Evolutionary conservation across 2,888 invertebrate genomes (phyloP), one percentile per base, ranked within the genome.

Genomic region (Eupsilia transversa): DNA sequence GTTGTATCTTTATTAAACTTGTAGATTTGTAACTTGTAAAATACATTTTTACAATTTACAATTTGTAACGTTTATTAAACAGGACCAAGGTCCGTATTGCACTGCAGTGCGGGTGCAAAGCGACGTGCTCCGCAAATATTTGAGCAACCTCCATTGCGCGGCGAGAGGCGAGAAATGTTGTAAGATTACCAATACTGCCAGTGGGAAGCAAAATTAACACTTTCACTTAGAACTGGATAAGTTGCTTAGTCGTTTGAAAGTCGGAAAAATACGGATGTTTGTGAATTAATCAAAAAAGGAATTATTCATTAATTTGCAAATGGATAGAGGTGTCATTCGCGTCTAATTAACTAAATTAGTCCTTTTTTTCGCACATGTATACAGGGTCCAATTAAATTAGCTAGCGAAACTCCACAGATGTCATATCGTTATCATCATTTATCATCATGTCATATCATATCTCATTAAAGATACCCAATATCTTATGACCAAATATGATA

Each of bases 81-180:
- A 14, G 9, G 35, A 46, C 30, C 12, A n/a, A 60, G 46, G 65
- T 41, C 27, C 49, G 57, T 52, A 46, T 65, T 60, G 54, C 65
- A 4, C 17, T 41, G 67, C 69, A 35, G 56, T 46, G 54, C 14
- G 23, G 23, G 57, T 35, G 79, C 54, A 33, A 57, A 38, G 70
- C 52, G 46, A 27, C 68, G 77, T 33, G 66, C 66, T 52, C 54
- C 43, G 61, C 82, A 63, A 80, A 81, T 81, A 77, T 80, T 81
- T 81, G 77, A 57, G 57, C 61, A 74, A 52, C 74, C 68, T 17
- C 38, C 46, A 30, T 12, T 23, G 49, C n/a, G 30, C n/a, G 20
- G 38, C 38, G 20, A 23, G 23, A 43, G 33, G 59, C 52, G 38
- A 46, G 46, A 12, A 56, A 71, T 57, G 57, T 56, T 43, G 65